A percentile compares a stretch with the other conserved stretches of the same genome.
phyloP scores from a whole-genome alignment of 2,797 vertebrate species.

The Cheirogaleus major region DNA sequence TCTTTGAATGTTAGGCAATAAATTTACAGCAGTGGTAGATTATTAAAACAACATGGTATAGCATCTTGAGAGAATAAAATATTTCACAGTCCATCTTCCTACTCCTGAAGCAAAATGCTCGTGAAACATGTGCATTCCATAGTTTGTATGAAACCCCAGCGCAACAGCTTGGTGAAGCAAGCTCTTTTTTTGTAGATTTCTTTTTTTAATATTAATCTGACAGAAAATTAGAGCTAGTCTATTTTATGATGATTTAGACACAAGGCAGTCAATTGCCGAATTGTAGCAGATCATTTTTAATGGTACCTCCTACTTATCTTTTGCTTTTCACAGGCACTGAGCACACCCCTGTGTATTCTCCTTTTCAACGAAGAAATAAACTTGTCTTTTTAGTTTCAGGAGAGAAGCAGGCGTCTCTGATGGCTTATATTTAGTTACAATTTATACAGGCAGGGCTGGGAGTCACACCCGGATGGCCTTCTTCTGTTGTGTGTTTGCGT shows the following conservation, averaged over 20 bases:
- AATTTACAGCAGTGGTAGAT: slow-evolving; percentile 25
- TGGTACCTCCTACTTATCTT: slow-evolving; percentile 57
- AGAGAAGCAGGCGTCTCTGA: background rate
- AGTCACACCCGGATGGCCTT: slow-evolving; percentile 76
- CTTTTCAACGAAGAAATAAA: background rate
- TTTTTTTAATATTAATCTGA: background rate
- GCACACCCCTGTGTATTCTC: slow-evolving; percentile 42
- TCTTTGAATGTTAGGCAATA: slow-evolving; percentile 36
- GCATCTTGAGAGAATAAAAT: slow-evolving; percentile 66
- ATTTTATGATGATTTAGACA: background rate
- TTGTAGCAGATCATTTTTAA: background rate
- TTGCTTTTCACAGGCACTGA: slow-evolving; percentile 69
- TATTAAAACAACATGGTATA: slow-evolving; percentile 52
- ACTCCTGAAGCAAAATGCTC: slow-evolving; percentile 16
- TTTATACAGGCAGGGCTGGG: slow-evolving; percentile 78
- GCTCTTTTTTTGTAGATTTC: background rate
- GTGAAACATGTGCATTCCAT: background rate
- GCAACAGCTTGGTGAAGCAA: background rate
- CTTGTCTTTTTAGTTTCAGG: background rate
- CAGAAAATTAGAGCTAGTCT: background rate
- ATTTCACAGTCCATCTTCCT: slow-evolving; percentile 8
- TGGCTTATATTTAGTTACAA: slow-evolving; percentile 22
- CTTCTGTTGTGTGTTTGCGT: slow-evolving; percentile 81
- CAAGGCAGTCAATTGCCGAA: background rate
- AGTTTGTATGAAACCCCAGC: background rate